Evolutionary conservation across 1,140 invertebrate species (phyloP).

Genomic region (Leptestheria dahalacensis): DNA sequence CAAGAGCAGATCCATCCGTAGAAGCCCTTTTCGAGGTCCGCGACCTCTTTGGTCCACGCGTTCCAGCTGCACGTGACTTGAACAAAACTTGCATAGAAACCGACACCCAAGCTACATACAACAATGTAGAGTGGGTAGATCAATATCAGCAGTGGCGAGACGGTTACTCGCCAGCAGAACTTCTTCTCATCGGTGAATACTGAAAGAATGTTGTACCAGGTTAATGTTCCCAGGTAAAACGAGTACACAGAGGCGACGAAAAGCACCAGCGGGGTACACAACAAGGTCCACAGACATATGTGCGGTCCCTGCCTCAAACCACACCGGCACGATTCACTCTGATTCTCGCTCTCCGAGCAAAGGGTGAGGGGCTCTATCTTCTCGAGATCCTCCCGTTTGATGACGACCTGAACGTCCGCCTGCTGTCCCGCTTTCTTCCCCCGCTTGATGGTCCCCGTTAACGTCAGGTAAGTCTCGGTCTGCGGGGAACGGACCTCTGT

Average conservation of each 20-base stretch:
- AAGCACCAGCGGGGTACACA: slow-evolving; percentile 48
- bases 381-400: slow-evolving; percentile 49
- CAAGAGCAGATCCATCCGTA: slow-evolving; percentile 57
- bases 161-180: slow-evolving; percentile 38
- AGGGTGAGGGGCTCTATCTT: slow-evolving; percentile 33
- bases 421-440: slow-evolving; percentile 54
- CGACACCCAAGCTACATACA: slow-evolving; percentile 43
- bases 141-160: slow-evolving; percentile 50
- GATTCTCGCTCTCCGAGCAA: slow-evolving; percentile 27
- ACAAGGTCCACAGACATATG: slow-evolving; percentile 44
- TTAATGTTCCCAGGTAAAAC: slow-evolving; percentile 57
- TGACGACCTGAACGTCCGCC: slow-evolving; percentile 52
- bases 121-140: slow-evolving; percentile 53
- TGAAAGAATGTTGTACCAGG: slow-evolving; percentile 59
- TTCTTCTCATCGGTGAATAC: slow-evolving; percentile 51
- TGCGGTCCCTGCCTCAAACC: slow-evolving; percentile 44
- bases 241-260: slow-evolving; percentile 45
- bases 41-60: slow-evolving; percentile 50
- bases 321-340: slow-evolving; percentile 42
- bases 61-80: slow-evolving; percentile 51
- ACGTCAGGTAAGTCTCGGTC: slow-evolving; percentile 23
- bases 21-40: slow-evolving; percentile 61
- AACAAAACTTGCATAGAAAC: slow-evolving; percentile 46
- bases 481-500: neutral
- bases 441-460: slow-evolving; percentile 51